Evolutionary conservation across 2,113 vertebrate species (phyloP).

Genomic region (Regulus satrapa): DNA sequence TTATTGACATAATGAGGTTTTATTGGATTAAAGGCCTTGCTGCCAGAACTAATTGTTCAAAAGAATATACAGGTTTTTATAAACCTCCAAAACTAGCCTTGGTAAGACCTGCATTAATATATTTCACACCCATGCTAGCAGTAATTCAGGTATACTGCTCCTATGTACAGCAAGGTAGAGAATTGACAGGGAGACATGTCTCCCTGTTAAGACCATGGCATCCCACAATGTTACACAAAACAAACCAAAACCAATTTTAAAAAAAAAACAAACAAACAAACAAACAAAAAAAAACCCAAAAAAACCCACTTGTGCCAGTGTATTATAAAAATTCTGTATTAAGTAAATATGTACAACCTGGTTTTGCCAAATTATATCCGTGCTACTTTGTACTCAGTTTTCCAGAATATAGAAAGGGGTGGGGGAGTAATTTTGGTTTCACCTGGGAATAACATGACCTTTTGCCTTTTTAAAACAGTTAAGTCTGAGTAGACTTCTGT

Average conservation of each 20-base stretch:
- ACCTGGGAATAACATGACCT: not conserved
- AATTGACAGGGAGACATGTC: not conserved
- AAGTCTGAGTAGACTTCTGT: not conserved
- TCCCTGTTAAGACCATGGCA: not conserved
- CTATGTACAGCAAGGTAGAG: not conserved
- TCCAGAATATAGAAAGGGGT: not conserved
- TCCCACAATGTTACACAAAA: not conserved
- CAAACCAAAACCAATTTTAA: too few species aligned
- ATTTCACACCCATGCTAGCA: not conserved
- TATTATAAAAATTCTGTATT: not conserved
- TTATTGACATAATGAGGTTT: not conserved
- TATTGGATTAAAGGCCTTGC: not conserved
- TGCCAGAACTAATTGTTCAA: not conserved
- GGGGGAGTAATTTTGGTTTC: not conserved
- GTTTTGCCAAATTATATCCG: not conserved
- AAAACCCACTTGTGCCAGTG: not conserved
- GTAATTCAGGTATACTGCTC: not conserved
- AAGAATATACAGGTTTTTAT: not conserved
- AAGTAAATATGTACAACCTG: not conserved
- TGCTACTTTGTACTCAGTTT: not conserved
- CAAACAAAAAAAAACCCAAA: too few species aligned
- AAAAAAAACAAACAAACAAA: too few species aligned
- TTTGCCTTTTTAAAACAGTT: not conserved
- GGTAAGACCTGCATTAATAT: not conserved
- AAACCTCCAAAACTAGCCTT: not conserved